These are phyloP conservation scores for Sitophilus oryzae DNA, from an alignment of 1,140 invertebrate genomes.

Conservation along the genomic window DNA sequence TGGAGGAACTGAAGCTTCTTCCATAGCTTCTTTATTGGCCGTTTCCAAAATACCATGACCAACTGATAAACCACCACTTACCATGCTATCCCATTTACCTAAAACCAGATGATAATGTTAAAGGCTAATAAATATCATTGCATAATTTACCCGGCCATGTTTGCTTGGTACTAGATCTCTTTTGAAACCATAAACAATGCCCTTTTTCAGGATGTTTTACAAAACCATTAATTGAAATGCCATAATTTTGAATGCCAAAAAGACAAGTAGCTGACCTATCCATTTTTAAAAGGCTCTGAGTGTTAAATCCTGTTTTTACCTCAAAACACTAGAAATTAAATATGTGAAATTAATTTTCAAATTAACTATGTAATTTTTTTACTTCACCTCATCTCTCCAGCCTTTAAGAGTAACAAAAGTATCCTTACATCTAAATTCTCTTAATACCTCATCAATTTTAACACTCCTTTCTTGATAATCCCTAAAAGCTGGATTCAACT, in stretches of 20 bases:
- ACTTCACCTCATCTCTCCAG: constrained; percentile 82
- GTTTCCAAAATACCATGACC: constrained; percentile 83
- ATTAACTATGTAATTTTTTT: neutral
- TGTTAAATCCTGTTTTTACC: constrained; percentile 66
- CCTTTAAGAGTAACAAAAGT: constrained; percentile 68
- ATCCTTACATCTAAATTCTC: constrained; percentile 59
- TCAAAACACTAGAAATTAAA: constrained; percentile 64
- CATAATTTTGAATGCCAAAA: constrained; percentile 90
- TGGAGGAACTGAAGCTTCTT: constrained; percentile 82
- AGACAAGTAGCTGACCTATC: constrained; percentile 86
- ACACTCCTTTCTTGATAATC: constrained; percentile 74
- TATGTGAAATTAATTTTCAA: neutral
- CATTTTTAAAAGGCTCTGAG: constrained; percentile 76
- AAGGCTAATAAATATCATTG: no score
- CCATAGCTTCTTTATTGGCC: constrained; percentile 85
- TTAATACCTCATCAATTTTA: constrained; percentile 72
- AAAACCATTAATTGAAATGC: constrained; percentile 92
- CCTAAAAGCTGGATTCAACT: constrained; percentile 76
- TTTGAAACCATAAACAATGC: constrained; percentile 88
- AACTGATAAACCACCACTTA: constrained; percentile 84
- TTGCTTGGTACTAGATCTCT: constrained; percentile 82
- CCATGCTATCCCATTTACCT: constrained; percentile 90
- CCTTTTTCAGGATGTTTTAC: constrained; percentile 76
- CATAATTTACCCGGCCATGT: constrained; percentile 81
- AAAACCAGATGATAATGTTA: no score